Conservation (phyloP, 1,140 invertebrate genomes). For the Panonychus citri region DNA sequence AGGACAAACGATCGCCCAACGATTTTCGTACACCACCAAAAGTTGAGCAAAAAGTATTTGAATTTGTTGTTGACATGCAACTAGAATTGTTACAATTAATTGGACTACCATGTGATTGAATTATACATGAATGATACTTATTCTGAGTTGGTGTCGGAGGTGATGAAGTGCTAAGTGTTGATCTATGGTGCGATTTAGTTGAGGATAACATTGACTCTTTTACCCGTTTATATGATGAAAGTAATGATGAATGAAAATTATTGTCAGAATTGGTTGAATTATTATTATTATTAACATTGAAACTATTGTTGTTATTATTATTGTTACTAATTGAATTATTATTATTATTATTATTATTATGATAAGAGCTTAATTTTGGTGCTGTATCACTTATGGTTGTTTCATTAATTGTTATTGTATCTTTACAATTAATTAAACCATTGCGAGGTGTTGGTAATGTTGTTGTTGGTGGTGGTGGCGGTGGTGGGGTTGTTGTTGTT, state of each 20-base stretch:
- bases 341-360: no score
- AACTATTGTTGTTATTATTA: background rate
- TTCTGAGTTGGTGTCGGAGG: no score
- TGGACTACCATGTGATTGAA: background rate
- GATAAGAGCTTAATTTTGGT: background rate
- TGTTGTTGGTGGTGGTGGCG: background rate
- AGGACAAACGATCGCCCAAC: no score
- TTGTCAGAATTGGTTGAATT: background rate
- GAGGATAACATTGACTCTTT: background rate
- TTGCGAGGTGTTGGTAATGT: background rate
- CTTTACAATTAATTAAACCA: background rate
- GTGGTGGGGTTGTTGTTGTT: background rate
- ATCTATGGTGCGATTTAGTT: background rate
- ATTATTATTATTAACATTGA: background rate
- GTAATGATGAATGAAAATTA: no score
- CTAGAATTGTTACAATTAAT: background rate
- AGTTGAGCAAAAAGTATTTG: background rate
- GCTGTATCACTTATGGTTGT: background rate
- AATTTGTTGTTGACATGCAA: slow-evolving; percentile 5
- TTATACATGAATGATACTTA: no score
- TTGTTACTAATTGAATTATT: background rate
- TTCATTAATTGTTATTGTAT: background rate
- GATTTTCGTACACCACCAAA: no score
- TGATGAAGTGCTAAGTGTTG: background rate
- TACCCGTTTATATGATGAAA: no score